Percentiles rank a stretch among this genome's conserved stretches.
Evolutionary conservation across 1,140 invertebrate genomes (phyloP).

Genomic region (Monochamus saltuarius): DNA sequence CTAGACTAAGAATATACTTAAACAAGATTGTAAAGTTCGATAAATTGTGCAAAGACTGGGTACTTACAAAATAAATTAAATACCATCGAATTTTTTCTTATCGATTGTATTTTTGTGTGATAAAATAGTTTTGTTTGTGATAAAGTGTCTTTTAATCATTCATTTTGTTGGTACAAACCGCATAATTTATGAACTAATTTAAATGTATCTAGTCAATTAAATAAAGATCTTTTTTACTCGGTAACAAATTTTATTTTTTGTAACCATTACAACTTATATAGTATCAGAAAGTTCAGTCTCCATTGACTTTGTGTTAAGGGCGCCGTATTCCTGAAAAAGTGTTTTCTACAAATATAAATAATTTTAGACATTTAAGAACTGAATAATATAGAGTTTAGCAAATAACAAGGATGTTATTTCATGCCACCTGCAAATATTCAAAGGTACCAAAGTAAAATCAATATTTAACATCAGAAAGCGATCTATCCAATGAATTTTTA

Average conservation of each 20-base stretch:
- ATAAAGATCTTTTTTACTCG: slow-evolving; percentile 19
- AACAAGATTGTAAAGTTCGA: slow-evolving; percentile 8
- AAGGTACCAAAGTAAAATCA: no score
- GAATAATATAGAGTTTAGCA: no score
- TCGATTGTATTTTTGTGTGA: slow-evolving; percentile 29
- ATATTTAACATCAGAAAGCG: no score
- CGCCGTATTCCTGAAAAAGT: no score
- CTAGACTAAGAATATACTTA: slow-evolving; percentile 14
- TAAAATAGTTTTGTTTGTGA: slow-evolving; percentile 20
- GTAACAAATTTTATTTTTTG: not conserved
- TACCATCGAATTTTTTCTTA: slow-evolving; percentile 19
- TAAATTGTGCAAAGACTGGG: slow-evolving; percentile 33
- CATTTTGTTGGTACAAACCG: slow-evolving; percentile 24
- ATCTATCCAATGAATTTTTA: no score
- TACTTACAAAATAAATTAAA: slow-evolving; percentile 32
- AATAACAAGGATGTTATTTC: no score
- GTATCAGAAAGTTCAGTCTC: no score
- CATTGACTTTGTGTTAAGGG: no score
- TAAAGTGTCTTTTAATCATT: slow-evolving; percentile 13
- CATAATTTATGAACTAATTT: slow-evolving; percentile 23
- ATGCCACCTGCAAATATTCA: no score
- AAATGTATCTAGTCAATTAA: slow-evolving; percentile 20
- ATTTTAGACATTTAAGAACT: no score
- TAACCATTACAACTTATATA: no score
- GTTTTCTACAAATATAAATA: no score